Conservation (phyloP, 2,797 vertebrate species). For the Poecilia picta region DNA sequence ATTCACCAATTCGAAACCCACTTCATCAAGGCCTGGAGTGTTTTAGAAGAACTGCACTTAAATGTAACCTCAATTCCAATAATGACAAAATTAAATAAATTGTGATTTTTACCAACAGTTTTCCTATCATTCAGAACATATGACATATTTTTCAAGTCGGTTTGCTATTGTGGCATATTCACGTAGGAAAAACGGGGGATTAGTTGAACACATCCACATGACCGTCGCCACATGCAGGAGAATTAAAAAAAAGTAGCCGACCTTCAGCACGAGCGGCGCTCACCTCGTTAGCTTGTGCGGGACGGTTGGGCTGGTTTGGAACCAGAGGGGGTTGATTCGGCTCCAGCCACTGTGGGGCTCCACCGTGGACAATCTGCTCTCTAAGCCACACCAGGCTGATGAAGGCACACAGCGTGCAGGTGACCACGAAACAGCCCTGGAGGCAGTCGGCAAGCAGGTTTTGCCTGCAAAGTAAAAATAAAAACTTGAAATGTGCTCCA, state of each 20-base stretch:
- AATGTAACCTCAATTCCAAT: background rate
- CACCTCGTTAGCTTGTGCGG: conserved; percentile 89
- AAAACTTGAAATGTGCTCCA: background rate
- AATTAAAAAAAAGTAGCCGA: background rate
- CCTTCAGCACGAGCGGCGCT: conserved; percentile 1
- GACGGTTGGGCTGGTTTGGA: conserved; percentile 84
- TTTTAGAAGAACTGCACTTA: too few relatives aligned
- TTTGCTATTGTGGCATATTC: background rate
- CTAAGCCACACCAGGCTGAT: conserved; percentile 98
- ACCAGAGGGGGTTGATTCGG: conserved; percentile 86
- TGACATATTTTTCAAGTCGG: background rate
- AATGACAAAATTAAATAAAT: background rate
- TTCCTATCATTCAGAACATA: background rate
- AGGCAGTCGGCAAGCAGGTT: conserved; percentile 96
- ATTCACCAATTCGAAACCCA: background rate
- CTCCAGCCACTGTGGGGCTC: conserved; percentile 95
- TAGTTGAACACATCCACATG: background rate
- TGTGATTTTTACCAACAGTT: background rate
- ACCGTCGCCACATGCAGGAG: background rate
- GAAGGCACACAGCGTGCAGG: conserved; percentile 95
- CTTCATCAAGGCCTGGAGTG: too few relatives aligned
- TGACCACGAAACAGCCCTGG: conserved; percentile 97
- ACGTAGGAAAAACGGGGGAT: background rate
- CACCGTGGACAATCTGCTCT: conserved; percentile 96
- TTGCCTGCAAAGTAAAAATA: conserved; percentile 80